These are phyloP conservation scores for Ochotona curzoniae DNA, from an alignment of 2,113 vertebrate genomes.

Conservation along the genomic window DNA sequence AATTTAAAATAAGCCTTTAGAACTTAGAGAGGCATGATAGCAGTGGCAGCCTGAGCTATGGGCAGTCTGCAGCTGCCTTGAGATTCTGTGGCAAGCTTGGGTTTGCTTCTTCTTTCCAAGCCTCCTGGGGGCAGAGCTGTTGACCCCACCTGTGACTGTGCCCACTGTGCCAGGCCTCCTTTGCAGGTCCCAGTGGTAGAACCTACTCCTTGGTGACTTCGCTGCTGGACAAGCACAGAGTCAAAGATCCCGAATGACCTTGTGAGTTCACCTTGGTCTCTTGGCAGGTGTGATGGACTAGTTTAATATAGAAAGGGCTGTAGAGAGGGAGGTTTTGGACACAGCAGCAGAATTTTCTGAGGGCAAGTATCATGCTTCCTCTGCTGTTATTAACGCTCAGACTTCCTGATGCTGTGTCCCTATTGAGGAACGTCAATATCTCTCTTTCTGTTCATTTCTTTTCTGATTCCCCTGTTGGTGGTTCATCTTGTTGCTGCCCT, in stretches of 20 bases:
- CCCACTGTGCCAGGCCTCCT: not conserved
- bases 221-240: constrained; percentile 29
- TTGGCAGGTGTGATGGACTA: constrained; percentile 83
- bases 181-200: not conserved
- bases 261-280: constrained; percentile 63
- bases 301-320: constrained; percentile 84
- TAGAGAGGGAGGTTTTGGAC: constrained; percentile 74
- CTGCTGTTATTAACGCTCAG: constrained; percentile 78
- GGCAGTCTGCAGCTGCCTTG: not conserved
- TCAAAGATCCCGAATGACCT: constrained; percentile 48
- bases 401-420: constrained; percentile 60
- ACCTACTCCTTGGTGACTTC: not conserved
- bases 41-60: not conserved
- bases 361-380: constrained; percentile 62
- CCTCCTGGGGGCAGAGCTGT: not conserved
- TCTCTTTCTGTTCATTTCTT: constrained; percentile 79
- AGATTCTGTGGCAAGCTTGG: not conserved
- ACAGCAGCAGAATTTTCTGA: constrained; percentile 76
- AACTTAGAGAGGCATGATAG: constrained; percentile 3
- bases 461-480: constrained; percentile 56
- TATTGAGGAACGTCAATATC: constrained; percentile 76
- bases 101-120: not conserved
- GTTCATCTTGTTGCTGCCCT: not conserved
- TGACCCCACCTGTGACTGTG: not conserved
- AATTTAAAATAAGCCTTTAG: constrained; percentile 47